Evolutionary conservation across 2,888 invertebrate genomes (phyloP), one percentile per base, ranked within the genome.

Genomic region (Protophormia terraenovae): DNA sequence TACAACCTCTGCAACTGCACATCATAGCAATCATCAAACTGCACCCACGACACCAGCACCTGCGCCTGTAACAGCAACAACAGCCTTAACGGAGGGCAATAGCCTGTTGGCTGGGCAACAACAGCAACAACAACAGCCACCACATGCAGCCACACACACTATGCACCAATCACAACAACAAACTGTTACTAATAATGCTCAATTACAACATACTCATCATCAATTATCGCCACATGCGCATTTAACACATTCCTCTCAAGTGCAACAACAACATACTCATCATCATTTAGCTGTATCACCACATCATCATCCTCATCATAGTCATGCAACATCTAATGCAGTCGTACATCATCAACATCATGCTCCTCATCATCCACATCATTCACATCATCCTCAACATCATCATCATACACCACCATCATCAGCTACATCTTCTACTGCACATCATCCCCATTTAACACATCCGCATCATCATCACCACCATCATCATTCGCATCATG

Each of bases 291-390:
- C 77, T 14, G 79, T 80, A 6, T 83, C 77, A 35, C 77, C 77
- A 22, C 89, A 88, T 41, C 87, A 87, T 62, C 86, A 76, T 41
- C 76, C n/a, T 3, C 79, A 80, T 50, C 86, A 83, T 29, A 38
- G 64, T 1, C 81, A 84, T 45, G 35, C 87, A 89, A 87, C 77
- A 86, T 84, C 32, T 88, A 87, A 41, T 88, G 88, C 69, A 7
- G n/a, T n/a, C 45, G 6, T 14, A 16, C 45, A 86, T 67, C 80
- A 87, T 50, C 50, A 19, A 12, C 50, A 50, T 10, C 50, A 50
- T 22, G 41, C 41, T 75, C 87, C 87, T 58, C 88, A 87, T 24
- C 89, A 88, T 50, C n/a, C n/a, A n/a, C n/a, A n/a, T n/a, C n/a
- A n/a, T n/a, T n/a, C n/a, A n/a, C 87, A 86, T 66, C 88, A 83